Percentiles rank a stretch among this genome's conserved stretches.
Conservation (phyloP, 1,140 invertebrate species). For the Holcopasites calliopsidis region DNA sequence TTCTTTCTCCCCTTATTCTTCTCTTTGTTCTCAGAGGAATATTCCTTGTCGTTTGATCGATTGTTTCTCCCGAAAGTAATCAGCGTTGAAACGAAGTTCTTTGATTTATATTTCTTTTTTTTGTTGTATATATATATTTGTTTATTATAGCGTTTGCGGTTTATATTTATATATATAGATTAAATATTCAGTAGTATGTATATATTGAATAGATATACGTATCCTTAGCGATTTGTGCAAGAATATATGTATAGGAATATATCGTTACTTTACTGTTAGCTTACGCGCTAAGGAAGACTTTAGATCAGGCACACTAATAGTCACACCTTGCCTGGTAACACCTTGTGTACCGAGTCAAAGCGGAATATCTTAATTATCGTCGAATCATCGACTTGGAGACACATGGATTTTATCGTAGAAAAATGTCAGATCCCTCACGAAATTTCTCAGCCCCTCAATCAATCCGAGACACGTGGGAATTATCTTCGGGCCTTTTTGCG, state of each 20-base stretch:
- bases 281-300: conserved; percentile 64
- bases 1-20: conserved; percentile 11
- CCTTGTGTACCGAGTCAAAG: background rate
- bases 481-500: background rate
- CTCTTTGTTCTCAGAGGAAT: conserved; percentile 4
- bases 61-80: conserved; percentile 33
- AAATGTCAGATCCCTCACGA: conserved; percentile 4
- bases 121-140: background rate
- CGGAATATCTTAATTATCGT: conserved; percentile 33
- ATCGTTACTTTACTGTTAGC: conserved; percentile 32
- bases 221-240: conserved; percentile 36
- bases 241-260: conserved; percentile 53
- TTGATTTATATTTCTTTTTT: background rate
- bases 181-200: background rate
- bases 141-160: background rate
- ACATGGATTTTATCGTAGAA: conserved; percentile 59
- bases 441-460: conserved; percentile 1
- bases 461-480: background rate
- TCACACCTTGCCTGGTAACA: background rate
- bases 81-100: background rate
- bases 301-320: conserved; percentile 65
- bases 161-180: background rate
- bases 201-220: conserved; percentile 36
- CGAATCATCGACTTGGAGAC: conserved; percentile 54
- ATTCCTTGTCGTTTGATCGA: conserved; percentile 22